These are phyloP conservation scores for Nymphicus hollandicus DNA, from an alignment of 2,113 vertebrate species.

Conservation along the genomic window DNA sequence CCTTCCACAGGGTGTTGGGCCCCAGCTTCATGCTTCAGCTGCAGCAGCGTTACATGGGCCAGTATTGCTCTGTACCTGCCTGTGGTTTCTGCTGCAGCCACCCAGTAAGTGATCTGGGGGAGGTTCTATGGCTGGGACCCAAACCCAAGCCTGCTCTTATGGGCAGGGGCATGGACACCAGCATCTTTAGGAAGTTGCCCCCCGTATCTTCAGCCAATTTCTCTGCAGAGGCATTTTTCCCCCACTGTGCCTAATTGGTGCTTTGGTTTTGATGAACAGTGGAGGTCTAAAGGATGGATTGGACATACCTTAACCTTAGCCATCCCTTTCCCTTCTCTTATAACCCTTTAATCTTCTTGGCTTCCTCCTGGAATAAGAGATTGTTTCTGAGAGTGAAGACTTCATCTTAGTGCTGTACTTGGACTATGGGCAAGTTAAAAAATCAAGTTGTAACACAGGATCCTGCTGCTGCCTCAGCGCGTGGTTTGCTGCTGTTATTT, in stretches of 20 bases:
- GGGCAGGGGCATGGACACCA: not conserved
- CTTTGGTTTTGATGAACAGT: not conserved
- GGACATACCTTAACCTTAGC: not conserved
- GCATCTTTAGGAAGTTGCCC: not conserved
- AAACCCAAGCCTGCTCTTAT: rapidly evolving
- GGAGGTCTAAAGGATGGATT: not conserved
- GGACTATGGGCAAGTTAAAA: not conserved
- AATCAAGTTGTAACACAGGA: rapidly evolving
- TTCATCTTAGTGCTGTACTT: not conserved
- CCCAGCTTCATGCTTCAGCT: not conserved
- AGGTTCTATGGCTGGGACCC: not conserved
- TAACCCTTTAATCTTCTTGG: not conserved
- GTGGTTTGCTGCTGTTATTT: rapidly evolving
- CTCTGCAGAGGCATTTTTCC: not conserved
- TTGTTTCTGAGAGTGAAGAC: not conserved
- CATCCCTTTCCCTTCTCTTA: not conserved
- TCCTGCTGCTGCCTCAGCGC: not conserved
- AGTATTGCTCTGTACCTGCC: rapidly evolving
- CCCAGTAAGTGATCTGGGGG: rapidly evolving
- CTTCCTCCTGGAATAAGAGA: not conserved
- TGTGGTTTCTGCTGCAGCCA: not conserved
- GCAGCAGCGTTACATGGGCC: rapidly evolving
- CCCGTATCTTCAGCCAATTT: not conserved
- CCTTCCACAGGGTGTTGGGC: rapidly evolving
- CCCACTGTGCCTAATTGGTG: not conserved